Evolutionary conservation across 2,113 vertebrate species (phyloP), one percentile per base, ranked within the genome.

Genomic region (Aepyceros melampus): DNA sequence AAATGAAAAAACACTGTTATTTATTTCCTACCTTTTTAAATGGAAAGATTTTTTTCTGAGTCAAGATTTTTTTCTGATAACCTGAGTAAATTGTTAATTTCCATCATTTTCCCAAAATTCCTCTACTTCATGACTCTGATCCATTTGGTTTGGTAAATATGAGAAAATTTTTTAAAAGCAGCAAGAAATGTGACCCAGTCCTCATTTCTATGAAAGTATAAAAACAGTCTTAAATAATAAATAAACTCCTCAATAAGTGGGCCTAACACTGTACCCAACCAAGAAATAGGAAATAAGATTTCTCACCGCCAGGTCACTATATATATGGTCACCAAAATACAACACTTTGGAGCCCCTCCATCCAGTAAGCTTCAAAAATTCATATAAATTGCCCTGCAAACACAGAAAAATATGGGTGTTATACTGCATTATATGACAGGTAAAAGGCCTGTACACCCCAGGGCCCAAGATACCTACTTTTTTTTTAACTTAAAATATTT

Each of bases 261-360:
- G 5, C 45, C 25, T 43, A 55, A 78, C 8, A 55, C 82, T 0
- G 53, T 5, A 87, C 53, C 91, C 29, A 33, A 5, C 2, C 89
- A 94, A 79, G 76, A 60, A 83, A 12, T 1, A n/a, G 85, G 53
- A 81, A 45, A 23, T 95, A 5, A 51, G 33, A 23, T 12, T 95
- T 92, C 99, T 99, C 98, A 99, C 99, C 98, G 99, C 99, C 98
- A 99, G 98, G 98, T 99, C 99, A 83, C 99, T 99, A 99, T 99
- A 99, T 98, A 99, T 99, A 97, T 99, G 99, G 98, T 99, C 99
- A 92, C 99, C 99, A 81, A 99, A 99, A 98, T 99, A 99, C 45
- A 99, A 99, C 89, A 99, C 99, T 98, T 99, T 99, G 60, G 99
- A 99, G 78, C 99, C 99, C 84, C 99, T 99, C 99, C 99, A 99